phyloP scores from a whole-genome alignment of 2,797 vertebrate species.

The Coreius guichenoti region DNA sequence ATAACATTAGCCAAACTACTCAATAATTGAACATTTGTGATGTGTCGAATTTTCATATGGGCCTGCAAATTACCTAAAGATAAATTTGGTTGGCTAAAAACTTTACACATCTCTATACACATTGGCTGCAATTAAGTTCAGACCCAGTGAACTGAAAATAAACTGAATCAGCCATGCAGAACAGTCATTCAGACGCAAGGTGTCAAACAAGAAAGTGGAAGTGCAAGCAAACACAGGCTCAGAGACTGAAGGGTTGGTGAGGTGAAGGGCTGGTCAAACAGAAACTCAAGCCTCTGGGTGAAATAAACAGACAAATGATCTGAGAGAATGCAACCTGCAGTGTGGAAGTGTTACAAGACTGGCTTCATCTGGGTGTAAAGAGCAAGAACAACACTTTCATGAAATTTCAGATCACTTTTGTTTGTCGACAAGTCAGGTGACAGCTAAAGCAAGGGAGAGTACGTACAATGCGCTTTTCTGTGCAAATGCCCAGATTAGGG shows the following conservation, averaged over 20 bases:
- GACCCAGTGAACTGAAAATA: constrained; percentile 19
- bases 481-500: constrained; percentile 5
- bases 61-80: neutral
- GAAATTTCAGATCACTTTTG: neutral
- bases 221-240: constrained; percentile 56
- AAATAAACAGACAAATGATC: constrained; percentile 37
- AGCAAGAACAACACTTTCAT: neutral
- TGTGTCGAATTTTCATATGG: neutral
- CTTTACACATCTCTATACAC: neutral
- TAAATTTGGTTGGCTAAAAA: neutral
- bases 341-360: neutral
- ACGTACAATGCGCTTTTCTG: constrained; percentile 38
- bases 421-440: constrained; percentile 64
- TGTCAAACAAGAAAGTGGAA: constrained; percentile 71
- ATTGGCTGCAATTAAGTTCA: neutral
- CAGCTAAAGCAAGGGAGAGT: constrained; percentile 40
- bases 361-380: neutral
- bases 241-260: constrained; percentile 54
- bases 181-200: constrained; percentile 46
- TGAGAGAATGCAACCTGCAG: constrained; percentile 8
- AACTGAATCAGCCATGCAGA: constrained; percentile 38
- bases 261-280: constrained; percentile 27
- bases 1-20: neutral
- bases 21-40: neutral
- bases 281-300: constrained; percentile 18